These are phyloP conservation scores for Epinephelus coioides DNA, from an alignment of 2,797 vertebrate genomes.

Conservation along the genomic window DNA sequence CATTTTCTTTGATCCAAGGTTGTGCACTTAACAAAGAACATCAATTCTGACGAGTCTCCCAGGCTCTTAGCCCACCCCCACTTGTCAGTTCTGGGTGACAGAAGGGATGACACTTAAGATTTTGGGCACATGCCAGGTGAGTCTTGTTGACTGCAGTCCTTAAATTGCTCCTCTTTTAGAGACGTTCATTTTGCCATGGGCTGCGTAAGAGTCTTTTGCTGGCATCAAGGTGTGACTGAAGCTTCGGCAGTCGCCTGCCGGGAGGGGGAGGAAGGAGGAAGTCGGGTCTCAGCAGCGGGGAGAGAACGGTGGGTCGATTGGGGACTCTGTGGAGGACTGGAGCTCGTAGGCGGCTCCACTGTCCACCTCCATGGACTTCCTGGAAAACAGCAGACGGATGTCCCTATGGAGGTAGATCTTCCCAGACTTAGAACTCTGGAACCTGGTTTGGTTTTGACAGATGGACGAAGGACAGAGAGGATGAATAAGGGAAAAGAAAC, in stretches of 20 bases:
- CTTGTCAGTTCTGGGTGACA: conserved; percentile 56
- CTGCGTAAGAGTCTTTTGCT: conserved; percentile 61
- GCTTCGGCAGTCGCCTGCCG: conserved; percentile 57
- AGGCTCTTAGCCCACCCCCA: conserved; percentile 30
- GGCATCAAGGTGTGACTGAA: conserved; percentile 63
- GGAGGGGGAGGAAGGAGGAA: conserved; percentile 42
- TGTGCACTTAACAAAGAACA: conserved; percentile 57
- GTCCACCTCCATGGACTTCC: conserved; percentile 99
- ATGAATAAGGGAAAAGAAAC: conserved; percentile 17
- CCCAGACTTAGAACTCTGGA: conserved; percentile 99
- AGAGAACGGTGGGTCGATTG: conserved; percentile 96
- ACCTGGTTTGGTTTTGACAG: conserved; percentile 86
- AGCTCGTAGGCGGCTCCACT: conserved; percentile 99
- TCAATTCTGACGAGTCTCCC: conserved; percentile 53
- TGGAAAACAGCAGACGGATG: conserved; percentile 97
- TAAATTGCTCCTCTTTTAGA: conserved; percentile 45
- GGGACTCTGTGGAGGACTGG: conserved; percentile 97
- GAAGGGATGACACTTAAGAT: conserved; percentile 43
- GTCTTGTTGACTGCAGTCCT: conserved; percentile 53
- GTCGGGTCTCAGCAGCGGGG: conserved; percentile 90
- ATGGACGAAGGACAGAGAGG: not conserved
- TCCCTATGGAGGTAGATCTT: conserved; percentile 99
- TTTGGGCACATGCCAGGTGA: conserved; percentile 48
- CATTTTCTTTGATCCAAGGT: conserved; percentile 33
- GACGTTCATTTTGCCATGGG: conserved; percentile 31